Conservation (phyloP, 2,888 invertebrate genomes). For the Oscheius sp. region DNA sequence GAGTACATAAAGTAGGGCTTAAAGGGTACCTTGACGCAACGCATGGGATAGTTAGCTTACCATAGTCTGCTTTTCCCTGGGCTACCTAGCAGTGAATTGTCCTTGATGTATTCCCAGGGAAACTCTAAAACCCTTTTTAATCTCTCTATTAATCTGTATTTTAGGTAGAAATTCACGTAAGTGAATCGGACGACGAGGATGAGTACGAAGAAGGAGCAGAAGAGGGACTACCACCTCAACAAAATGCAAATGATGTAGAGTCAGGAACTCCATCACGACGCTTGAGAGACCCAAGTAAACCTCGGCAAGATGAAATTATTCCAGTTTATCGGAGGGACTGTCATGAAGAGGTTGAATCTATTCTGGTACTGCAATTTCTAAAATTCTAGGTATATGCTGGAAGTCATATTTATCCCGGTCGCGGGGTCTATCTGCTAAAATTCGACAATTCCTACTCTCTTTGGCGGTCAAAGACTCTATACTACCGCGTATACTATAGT, state of each 20-base stretch:
- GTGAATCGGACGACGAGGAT: slow-evolving; percentile 90
- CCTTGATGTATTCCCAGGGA: neutral
- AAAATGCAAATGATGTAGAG: slow-evolving; percentile 76
- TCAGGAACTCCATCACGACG: slow-evolving; percentile 72
- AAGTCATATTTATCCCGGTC: slow-evolving; percentile 93
- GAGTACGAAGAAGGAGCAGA: slow-evolving; percentile 70
- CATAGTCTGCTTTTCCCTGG: too few relatives aligned
- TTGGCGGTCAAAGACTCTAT: slow-evolving; percentile 98
- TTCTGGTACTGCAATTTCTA: neutral
- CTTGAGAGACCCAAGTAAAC: slow-evolving; percentile 70
- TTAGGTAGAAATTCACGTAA: slow-evolving; percentile 86
- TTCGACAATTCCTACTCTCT: slow-evolving; percentile 99
- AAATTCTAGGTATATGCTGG: slow-evolving; percentile 85
- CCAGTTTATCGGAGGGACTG: slow-evolving; percentile 95
- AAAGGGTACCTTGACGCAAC: too few relatives aligned
- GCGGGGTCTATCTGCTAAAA: slow-evolving; percentile 95
- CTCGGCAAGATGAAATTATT: slow-evolving; percentile 83
- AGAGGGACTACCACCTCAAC: slow-evolving; percentile 7
- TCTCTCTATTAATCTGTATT: neutral
- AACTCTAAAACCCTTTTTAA: too few relatives aligned
- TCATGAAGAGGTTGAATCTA: slow-evolving; percentile 79
- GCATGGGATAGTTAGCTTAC: too few relatives aligned
- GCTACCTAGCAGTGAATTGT: too few relatives aligned
- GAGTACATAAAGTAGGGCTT: too few relatives aligned
- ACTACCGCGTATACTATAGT: slow-evolving; percentile 95